These are phyloP conservation scores for Melanophora roralis DNA, from an alignment of 2,888 invertebrate species.

Conservation along the genomic window DNA sequence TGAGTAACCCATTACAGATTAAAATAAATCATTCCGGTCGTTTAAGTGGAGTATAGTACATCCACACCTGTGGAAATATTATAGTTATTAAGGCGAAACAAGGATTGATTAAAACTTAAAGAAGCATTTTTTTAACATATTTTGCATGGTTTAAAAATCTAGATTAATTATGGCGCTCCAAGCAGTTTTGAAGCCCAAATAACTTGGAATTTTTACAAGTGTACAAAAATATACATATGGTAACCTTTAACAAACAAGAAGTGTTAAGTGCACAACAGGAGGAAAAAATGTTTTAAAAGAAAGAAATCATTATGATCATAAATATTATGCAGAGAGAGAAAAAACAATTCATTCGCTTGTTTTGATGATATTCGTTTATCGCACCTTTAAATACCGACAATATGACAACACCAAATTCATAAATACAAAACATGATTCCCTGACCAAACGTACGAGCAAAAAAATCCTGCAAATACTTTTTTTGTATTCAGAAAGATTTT, in stretches of 20 bases:
- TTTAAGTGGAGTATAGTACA: too few species aligned
- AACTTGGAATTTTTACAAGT: background rate
- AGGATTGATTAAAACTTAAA: too few species aligned
- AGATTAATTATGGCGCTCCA: too few species aligned
- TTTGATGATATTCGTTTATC: conserved; percentile 62
- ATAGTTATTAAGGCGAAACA: too few species aligned
- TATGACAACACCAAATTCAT: conserved; percentile 61
- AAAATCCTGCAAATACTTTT: conserved; percentile 33
- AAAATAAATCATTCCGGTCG: too few species aligned
- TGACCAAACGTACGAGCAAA: conserved; percentile 51
- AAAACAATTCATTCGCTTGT: conserved; percentile 50
- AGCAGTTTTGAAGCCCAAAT: too few species aligned
- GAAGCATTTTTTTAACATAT: too few species aligned
- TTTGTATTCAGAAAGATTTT: conserved; percentile 38
- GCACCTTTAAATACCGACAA: conserved; percentile 63
- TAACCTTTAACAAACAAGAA: conserved; percentile 2
- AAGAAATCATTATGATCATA: conserved; percentile 61
- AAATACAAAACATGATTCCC: conserved; percentile 61
- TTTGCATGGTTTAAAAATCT: too few species aligned
- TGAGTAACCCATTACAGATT: too few species aligned
- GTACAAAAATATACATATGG: conserved; percentile 16
- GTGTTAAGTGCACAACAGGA: conserved; percentile 11
- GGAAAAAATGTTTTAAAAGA: conserved; percentile 45
- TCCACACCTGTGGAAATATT: too few species aligned
- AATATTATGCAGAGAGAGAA: conserved; percentile 55